phyloP scores from a whole-genome alignment of 1,140 invertebrate genomes.

The Ceratina japonica region DNA sequence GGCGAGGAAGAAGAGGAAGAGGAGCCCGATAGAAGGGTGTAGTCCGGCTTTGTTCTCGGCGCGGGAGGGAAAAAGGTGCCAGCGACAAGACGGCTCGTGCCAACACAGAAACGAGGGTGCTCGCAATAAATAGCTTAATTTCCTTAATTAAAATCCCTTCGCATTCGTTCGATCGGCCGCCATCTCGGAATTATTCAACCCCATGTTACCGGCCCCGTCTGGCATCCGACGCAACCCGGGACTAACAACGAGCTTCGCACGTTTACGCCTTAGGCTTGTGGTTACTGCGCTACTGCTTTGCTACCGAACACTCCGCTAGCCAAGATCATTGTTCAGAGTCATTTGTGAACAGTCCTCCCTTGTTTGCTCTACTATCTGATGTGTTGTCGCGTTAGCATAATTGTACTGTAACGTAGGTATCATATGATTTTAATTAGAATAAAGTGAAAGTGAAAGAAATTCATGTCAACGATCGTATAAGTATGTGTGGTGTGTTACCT shows the following conservation, averaged over 20 bases:
- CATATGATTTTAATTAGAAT: too few relatives aligned
- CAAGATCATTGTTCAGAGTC: too few relatives aligned
- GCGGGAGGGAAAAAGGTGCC: conserved; percentile 22
- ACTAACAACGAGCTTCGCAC: background rate
- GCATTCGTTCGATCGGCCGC: background rate
- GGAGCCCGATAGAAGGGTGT: conserved; percentile 33
- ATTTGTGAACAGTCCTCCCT: too few relatives aligned
- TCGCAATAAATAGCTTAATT: conserved; percentile 72
- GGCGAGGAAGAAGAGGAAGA: conserved; percentile 20
- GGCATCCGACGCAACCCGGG: background rate
- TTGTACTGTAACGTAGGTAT: too few relatives aligned
- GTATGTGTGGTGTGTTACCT: too few relatives aligned
- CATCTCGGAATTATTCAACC: background rate
- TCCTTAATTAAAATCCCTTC: conserved; percentile 69
- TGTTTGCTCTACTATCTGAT: too few relatives aligned
- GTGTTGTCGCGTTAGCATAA: too few relatives aligned
- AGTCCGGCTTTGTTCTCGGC: conserved; percentile 37
- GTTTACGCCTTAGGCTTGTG: conserved; percentile 6
- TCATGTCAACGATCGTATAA: too few relatives aligned
- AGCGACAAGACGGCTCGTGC: conserved; percentile 8
- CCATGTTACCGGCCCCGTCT: background rate
- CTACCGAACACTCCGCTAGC: too few relatives aligned
- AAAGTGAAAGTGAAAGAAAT: too few relatives aligned
- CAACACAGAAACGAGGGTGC: conserved; percentile 10
- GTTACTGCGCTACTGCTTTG: conserved; percentile 7